These are phyloP conservation scores for Lasioglossum oenotherae DNA, from an alignment of 2,888 invertebrate species.

Conservation along the genomic window DNA sequence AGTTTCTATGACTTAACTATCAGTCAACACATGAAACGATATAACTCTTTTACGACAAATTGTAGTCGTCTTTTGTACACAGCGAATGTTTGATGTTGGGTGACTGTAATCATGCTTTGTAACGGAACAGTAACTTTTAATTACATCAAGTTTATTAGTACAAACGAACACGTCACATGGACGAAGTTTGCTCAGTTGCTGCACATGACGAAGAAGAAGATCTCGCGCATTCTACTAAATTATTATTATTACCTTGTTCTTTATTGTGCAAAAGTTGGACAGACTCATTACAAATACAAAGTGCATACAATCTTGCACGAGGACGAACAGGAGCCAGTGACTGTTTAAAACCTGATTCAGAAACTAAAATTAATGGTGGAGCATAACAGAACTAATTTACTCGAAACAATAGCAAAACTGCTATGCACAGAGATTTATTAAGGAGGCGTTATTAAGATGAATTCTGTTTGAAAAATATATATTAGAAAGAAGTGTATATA, in stretches of 20 bases:
- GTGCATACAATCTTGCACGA: neutral
- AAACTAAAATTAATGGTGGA: neutral
- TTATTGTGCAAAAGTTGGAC: neutral
- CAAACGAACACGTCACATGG: neutral
- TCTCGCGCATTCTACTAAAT: neutral
- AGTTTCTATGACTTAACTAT: neutral
- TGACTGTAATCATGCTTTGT: neutral
- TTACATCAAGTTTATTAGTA: neutral
- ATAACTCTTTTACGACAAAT: neutral
- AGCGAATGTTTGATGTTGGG: neutral
- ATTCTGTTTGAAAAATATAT: neutral
- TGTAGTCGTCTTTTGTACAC: neutral
- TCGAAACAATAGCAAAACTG: neutral
- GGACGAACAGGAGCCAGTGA: neutral
- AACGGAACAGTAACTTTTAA: neutral
- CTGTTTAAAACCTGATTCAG: neutral
- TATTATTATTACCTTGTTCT: neutral
- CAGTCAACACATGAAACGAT: neutral
- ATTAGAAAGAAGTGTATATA: neutral
- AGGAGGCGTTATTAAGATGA: neutral
- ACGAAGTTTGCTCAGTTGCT: neutral
- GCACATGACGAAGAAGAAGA: neutral
- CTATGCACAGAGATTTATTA: too few relatives aligned
- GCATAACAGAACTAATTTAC: neutral
- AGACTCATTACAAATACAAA: constrained; percentile 1